These are phyloP conservation scores for Myotis lucifugus DNA, from an alignment of 2,113 vertebrate genomes.

Conservation along the genomic window DNA sequence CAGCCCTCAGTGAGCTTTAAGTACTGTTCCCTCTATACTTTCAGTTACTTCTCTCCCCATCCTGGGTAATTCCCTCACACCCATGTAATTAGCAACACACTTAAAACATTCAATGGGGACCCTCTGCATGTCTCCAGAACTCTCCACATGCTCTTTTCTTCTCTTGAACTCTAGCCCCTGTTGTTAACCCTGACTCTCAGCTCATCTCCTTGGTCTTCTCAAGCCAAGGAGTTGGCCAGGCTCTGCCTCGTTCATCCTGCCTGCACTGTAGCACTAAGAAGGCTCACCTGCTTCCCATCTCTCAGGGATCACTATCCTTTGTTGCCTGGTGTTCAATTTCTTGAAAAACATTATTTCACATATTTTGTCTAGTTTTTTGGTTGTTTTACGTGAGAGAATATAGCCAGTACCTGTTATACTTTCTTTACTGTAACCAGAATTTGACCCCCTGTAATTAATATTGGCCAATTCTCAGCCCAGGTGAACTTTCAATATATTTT, in stretches of 20 bases:
- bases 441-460: neutral
- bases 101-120: neutral
- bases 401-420: neutral
- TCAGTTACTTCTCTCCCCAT: neutral
- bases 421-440: neutral
- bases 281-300: neutral
- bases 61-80: neutral
- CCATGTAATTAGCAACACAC: too few relatives aligned
- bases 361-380: neutral
- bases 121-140: neutral
- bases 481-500: neutral
- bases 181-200: neutral
- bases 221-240: neutral
- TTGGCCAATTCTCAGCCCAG: neutral
- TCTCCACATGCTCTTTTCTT: neutral
- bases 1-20: neutral
- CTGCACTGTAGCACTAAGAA: neutral
- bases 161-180: too few relatives aligned
- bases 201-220: neutral
- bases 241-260: neutral
- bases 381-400: neutral
- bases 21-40: neutral
- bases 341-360: neutral
- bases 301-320: neutral
- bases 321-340: neutral